A percentile compares a stretch with the other conserved stretches of the same genome.
Evolutionary conservation across 2,888 invertebrate genomes (phyloP).

Genomic region (Ormyrus thymus): DNA sequence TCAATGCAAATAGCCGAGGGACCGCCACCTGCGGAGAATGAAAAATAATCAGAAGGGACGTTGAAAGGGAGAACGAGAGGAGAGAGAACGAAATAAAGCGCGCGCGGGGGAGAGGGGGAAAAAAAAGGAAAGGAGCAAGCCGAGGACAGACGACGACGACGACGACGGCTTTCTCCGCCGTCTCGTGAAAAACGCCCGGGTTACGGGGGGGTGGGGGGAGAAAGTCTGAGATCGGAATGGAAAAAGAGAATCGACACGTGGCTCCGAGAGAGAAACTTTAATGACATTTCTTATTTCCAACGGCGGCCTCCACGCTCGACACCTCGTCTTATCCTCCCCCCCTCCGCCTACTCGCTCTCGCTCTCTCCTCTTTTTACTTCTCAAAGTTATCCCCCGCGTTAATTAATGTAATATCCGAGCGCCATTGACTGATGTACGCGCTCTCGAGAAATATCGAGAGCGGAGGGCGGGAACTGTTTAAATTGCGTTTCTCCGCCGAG

Average conservation of each 20-base stretch:
- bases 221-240: slow-evolving; percentile 13
- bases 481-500: too few species aligned
- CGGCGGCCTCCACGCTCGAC: slow-evolving; percentile 53
- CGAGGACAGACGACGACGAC: background rate
- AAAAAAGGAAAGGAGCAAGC: slow-evolving; percentile 6
- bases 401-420: slow-evolving; percentile 57
- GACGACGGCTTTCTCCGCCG: too few species aligned
- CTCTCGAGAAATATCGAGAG: background rate
- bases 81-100: background rate
- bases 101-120: slow-evolving; percentile 6
- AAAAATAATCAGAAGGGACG: slow-evolving; percentile 60
- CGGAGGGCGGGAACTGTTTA: too few species aligned
- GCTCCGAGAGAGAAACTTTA: slow-evolving; percentile 62
- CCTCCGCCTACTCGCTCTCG: background rate
- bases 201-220: background rate
- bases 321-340: slow-evolving; percentile 53
- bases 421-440: slow-evolving; percentile 30
- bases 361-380: slow-evolving; percentile 36
- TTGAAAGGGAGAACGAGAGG: slow-evolving; percentile 34
- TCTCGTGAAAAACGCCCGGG: too few species aligned
- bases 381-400: slow-evolving; percentile 50
- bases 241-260: slow-evolving; percentile 62
- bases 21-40: slow-evolving; percentile 45
- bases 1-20: slow-evolving; percentile 61
- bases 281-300: slow-evolving; percentile 67